A percentile compares a stretch with the other conserved stretches of the same genome.
phyloP scores from a whole-genome alignment of 2,113 vertebrate species.

The Labeo rohita region DNA sequence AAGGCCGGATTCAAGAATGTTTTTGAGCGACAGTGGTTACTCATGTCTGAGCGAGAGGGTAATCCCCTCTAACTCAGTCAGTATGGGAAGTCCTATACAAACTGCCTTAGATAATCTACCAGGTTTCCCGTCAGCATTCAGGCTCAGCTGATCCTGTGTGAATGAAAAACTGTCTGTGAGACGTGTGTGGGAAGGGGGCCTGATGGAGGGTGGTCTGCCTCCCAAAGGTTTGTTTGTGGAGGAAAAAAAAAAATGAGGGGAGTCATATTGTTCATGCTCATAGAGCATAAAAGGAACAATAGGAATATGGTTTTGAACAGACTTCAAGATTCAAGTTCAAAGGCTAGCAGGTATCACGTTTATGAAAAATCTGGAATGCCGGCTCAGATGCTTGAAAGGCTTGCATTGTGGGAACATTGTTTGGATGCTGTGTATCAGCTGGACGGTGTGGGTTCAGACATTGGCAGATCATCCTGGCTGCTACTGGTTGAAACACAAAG shows the following conservation, averaged over 20 bases:
- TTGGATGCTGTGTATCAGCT: slow-evolving; percentile 43
- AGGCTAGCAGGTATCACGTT: slow-evolving; percentile 23
- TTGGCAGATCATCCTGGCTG: slow-evolving; percentile 52
- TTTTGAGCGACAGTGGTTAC: slow-evolving; percentile 35
- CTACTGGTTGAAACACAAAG: slow-evolving; percentile 65
- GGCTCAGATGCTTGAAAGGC: slow-evolving; percentile 40
- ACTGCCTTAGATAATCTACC: slow-evolving; percentile 31
- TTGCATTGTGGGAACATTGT: slow-evolving; percentile 48
- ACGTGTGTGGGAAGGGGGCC: slow-evolving; percentile 32
- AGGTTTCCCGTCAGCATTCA: slow-evolving; percentile 31
- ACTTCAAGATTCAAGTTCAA: slow-evolving; percentile 16
- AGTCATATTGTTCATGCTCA: slow-evolving; percentile 54
- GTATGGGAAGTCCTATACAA: slow-evolving; percentile 5
- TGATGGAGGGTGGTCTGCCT: slow-evolving; percentile 51
- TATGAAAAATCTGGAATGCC: slow-evolving; percentile 40
- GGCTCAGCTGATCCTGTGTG: slow-evolving; percentile 53
- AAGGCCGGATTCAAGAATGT: not conserved
- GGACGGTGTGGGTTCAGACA: slow-evolving; percentile 53
- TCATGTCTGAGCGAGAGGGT: slow-evolving; percentile 33
- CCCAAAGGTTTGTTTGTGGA: slow-evolving; percentile 47
- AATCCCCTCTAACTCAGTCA: slow-evolving; percentile 46
- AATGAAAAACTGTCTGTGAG: slow-evolving; percentile 32
- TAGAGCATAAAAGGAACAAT: slow-evolving; percentile 42
- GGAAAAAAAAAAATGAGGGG: slow-evolving; percentile 21
- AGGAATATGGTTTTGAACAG: slow-evolving; percentile 13